phyloP scores from a whole-genome alignment of 2,797 vertebrate genomes.

The Rhadinocentrus ornatus region DNA sequence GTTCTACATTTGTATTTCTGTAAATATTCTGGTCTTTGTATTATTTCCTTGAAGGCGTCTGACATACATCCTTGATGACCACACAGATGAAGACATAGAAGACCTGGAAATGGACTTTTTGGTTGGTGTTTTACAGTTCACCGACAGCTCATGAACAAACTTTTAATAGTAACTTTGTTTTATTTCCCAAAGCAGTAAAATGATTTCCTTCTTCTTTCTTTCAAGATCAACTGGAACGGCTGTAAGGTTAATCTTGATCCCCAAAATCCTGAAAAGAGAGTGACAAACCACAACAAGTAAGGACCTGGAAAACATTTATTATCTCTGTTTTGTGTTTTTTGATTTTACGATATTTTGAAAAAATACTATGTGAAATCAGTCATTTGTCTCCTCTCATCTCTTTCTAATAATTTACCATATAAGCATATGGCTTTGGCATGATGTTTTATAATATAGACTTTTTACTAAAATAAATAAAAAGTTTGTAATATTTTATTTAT shows the following conservation, averaged over 20 bases:
- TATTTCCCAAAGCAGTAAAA: neutral
- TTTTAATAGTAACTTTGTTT: rapidly evolving
- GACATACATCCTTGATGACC: conserved; percentile 82
- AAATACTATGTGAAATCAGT: neutral
- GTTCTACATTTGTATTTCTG: neutral
- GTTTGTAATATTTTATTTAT: no score
- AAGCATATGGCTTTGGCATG: no score
- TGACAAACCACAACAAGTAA: conserved; percentile 78
- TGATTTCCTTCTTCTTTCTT: neutral
- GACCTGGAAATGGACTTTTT: conserved; percentile 83
- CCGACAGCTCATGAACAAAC: neutral
- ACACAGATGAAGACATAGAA: conserved; percentile 81
- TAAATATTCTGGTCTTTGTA: neutral
- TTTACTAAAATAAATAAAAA: no score
- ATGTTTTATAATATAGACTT: no score
- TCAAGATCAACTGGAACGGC: conserved; percentile 71
- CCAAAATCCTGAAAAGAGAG: conserved; percentile 54
- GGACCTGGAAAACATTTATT: rapidly evolving
- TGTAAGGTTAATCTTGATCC: conserved; percentile 71
- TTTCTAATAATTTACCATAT: neutral
- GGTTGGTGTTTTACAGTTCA: conserved; percentile 73
- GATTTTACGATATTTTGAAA: neutral
- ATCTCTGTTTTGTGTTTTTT: neutral
- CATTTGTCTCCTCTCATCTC: no score
- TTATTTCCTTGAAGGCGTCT: conserved; percentile 81